These are phyloP conservation scores for Loxodonta africana DNA, from an alignment of 2,113 vertebrate species.

Conservation along the genomic window DNA sequence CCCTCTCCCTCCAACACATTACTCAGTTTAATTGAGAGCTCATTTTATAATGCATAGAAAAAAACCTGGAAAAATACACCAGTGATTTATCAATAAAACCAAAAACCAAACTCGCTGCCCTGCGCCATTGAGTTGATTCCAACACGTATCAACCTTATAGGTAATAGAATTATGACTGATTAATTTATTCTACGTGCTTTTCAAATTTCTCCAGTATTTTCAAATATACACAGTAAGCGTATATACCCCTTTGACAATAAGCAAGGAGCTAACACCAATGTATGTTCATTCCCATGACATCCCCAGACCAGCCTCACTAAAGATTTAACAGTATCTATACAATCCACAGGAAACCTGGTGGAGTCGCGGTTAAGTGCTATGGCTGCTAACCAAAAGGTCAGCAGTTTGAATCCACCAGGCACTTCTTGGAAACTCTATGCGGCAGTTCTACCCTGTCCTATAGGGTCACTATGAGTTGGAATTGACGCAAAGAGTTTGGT, in stretches of 20 bases:
- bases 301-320: constrained; percentile 25
- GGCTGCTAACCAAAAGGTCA: too few species aligned
- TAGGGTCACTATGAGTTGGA: too few species aligned
- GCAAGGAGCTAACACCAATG: background rate
- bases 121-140: background rate
- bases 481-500: too few species aligned
- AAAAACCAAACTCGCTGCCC: background rate
- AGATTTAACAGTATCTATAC: background rate
- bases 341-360: too few species aligned
- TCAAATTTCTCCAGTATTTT: background rate
- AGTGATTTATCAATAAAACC: background rate
- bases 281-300: background rate
- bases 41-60: constrained; percentile 25
- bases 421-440: too few species aligned
- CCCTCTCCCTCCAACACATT: background rate
- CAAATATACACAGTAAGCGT: background rate
- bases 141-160: background rate
- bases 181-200: constrained; percentile 53
- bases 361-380: too few species aligned
- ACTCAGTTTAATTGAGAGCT: constrained; percentile 31
- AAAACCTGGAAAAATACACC: background rate
- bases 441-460: too few species aligned
- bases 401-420: too few species aligned
- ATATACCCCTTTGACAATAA: background rate
- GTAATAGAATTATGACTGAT: background rate